Conservation (phyloP, 2,113 vertebrate genomes). For the Saiga tatarica region DNA sequence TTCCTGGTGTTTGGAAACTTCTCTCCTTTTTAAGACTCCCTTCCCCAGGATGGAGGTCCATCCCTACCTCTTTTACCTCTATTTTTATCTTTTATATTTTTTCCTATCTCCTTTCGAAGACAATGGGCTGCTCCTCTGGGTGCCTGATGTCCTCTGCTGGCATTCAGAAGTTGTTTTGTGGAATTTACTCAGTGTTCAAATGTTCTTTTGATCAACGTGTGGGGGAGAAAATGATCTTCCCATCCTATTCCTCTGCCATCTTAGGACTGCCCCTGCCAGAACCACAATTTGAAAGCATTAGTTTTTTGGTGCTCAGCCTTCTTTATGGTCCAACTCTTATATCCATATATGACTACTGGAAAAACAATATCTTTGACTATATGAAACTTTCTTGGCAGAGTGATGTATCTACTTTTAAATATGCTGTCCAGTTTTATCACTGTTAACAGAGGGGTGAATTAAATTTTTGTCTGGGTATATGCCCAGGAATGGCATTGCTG, state of each 20-base stretch:
- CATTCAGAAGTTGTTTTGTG: too few species aligned
- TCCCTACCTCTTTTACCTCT: too few species aligned
- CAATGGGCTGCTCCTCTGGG: too few species aligned
- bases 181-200: too few species aligned
- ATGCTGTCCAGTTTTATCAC: background rate
- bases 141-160: too few species aligned
- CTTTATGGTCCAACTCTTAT: background rate
- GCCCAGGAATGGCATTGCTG: background rate
- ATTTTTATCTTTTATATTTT: too few species aligned
- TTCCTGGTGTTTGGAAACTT: too few species aligned
- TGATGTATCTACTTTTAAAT: background rate
- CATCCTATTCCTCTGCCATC: too few species aligned
- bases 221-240: too few species aligned
- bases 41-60: rapidly evolving
- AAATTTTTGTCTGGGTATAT: background rate
- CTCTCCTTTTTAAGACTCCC: too few species aligned
- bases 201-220: too few species aligned
- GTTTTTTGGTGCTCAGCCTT: background rate
- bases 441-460: background rate
- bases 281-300: background rate
- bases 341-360: background rate
- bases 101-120: too few species aligned
- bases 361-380: background rate
- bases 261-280: background rate
- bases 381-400: background rate